phyloP scores from a whole-genome alignment of 2,888 invertebrate species.

The Muscina levida region DNA sequence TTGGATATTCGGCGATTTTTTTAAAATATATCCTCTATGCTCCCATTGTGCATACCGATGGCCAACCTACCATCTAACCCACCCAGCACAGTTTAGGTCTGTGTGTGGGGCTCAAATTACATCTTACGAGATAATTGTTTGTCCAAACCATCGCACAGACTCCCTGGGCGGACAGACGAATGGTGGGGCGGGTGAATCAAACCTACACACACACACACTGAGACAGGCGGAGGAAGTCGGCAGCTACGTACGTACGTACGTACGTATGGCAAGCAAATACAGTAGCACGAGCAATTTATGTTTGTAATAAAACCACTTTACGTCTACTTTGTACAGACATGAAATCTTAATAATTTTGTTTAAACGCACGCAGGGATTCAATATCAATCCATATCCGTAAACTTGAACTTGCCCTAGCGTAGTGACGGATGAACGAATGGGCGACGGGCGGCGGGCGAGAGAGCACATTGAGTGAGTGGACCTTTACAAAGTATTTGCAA shows the following conservation, averaged over 20 bases:
- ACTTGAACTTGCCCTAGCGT: conserved; percentile 59
- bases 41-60: no score
- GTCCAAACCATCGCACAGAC: conserved; percentile 32
- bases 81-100: no score
- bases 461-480: conserved; percentile 40
- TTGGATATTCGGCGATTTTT: no score
- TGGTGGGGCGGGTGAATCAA: background rate
- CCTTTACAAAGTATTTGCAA: conserved; percentile 48
- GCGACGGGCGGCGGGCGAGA: no score
- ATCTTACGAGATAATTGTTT: conserved; percentile 32
- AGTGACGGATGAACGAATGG: no score
- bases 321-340: conserved; percentile 34
- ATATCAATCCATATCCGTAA: conserved; percentile 29
- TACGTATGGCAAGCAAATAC: no score
- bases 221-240: conserved; percentile 15
- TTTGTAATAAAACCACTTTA: conserved; percentile 28
- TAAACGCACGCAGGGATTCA: conserved; percentile 2
- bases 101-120: conserved; percentile 16
- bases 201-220: background rate
- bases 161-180: background rate
- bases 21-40: no score
- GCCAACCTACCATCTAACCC: no score
- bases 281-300: conserved; percentile 48
- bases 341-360: conserved; percentile 36
- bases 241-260: no score